Evolutionary conservation across 2,797 vertebrate genomes (phyloP), one percentile per base, ranked within the genome.

Genomic region (Potorous gilbertii): DNA sequence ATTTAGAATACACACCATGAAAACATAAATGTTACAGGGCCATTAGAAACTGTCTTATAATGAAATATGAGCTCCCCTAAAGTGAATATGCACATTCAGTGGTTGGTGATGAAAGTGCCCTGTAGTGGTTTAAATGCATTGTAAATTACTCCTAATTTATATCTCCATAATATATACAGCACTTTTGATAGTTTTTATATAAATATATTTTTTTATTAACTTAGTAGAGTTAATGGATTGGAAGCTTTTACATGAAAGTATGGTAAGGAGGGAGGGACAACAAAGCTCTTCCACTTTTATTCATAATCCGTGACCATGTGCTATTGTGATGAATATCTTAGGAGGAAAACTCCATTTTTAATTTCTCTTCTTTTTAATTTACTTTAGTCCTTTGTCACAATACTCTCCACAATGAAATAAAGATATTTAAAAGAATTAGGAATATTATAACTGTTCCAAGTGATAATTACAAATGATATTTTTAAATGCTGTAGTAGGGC

Each of bases 221-320:
- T 94, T 95, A 54, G 57, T 95, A 96, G 55, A 91, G 54, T 90
- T 95, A 97, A 97, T 96, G 94, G 56, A 50, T 95, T 96, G 81
- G 93, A 97, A 96, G 93, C n/a, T 91, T 89, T 94, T 55, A 96
- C 55, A 81, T 55, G 94, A 90, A 97, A 92, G 74, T 62, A 52
- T 11, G 18, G 5, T 96, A 29, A 93, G 56, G 92, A 4, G 4
- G 92, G 31, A 29, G n/a, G n/a, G 27, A 24, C n/a, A 81, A 40
- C 66, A 92, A 89, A 87, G 5, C n/a, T 96, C 8, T 91, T 95
- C 40, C 87, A 91, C 11, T 89, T 97, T 93, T 94, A 91, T 92
- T 96, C 95, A 62, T 54, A 89, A 54, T 4, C 12, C 66, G 0
- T 8, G 54, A 91, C 93, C 52, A 95, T 93, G 55, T 94, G 50